Percentiles rank a stretch among this genome's conserved stretches.
These are phyloP conservation scores for Machaerirhynchus nigripectus DNA, from an alignment of 2,113 vertebrate species.

Conservation along the genomic window DNA sequence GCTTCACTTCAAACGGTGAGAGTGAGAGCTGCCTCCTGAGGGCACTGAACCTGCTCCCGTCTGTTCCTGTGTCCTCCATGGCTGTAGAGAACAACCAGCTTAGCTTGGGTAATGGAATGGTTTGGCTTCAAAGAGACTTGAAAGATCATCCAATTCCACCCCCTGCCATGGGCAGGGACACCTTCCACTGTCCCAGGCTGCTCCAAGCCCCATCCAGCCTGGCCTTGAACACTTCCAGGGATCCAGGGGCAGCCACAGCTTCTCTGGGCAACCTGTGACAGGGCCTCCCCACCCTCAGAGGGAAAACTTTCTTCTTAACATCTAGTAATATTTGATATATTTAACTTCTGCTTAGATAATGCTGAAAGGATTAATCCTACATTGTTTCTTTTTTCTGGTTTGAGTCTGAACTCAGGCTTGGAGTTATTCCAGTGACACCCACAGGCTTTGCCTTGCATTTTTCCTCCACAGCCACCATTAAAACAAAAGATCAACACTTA, in stretches of 20 bases:
- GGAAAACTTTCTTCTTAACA: no score
- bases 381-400: background rate
- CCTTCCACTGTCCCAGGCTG: background rate
- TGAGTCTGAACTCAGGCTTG: background rate
- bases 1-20: background rate
- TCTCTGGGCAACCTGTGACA: background rate
- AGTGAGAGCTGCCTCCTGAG: background rate
- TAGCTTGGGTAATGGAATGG: no score
- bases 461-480: background rate
- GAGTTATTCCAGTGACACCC: slow-evolving; percentile 15
- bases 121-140: background rate
- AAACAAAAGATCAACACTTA: background rate
- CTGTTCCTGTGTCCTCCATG: background rate
- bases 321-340: background rate
- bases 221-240: background rate
- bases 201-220: background rate
- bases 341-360: background rate
- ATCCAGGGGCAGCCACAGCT: background rate
- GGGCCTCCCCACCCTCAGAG: accelerated
- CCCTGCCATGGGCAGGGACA: background rate
- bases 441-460: background rate
- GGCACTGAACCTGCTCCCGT: background rate
- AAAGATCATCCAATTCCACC: accelerated
- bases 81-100: background rate
- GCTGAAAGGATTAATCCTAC: background rate